Base-by-base conservation (phyloP, 2,888 invertebrate species). In the Tortricodes alternella region DNA sequence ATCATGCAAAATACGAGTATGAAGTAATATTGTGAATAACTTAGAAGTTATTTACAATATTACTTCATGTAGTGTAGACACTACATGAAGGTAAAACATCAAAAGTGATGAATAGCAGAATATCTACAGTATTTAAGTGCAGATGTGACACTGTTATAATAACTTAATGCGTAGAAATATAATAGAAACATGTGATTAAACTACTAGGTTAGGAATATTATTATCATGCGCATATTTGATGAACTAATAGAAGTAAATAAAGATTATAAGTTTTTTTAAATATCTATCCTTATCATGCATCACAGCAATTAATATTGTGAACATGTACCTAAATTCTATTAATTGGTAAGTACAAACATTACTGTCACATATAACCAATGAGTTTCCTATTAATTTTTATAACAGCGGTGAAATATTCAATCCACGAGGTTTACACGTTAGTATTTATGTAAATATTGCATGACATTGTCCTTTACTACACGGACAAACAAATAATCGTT, bases 161-260 rank as follows among this genome's bases (percentile, higher is more conserved):
- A 41, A 21, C n/a, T 27, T 37, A 18, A 35, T 37, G 37, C 21
- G 15, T 15, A 46, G n/a, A n/a, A n/a, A n/a, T 37, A 44, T 35
- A 29, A 29, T 24, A 24, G 16, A 7, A 29, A 27, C n/a, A 29
- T n/a, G 19, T 19, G 24, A 43, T 35, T 13, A 35, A 44, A 35
- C 37, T 8, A 15, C 44, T 37, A 13, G 32, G 32, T 46, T 6
- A 16, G 6, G 34, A 13, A 19, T 9, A 39, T 4, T 11, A 34
- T 15, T 53, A 23, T 48, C 53, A 53, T 53, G 53, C 53, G 32
- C 32, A 15, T 32, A 32, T 50, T 34, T 27, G 39, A 48, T 24
- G 34, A 5, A 9, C n/a, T 16, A 53, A 32, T 34, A 24, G n/a
- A 39, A 32, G 18, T 19, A 46, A 1, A 24, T 27, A 29, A 41